Percentiles rank a stretch among this genome's conserved stretches.
phyloP scores from a whole-genome alignment of 2,797 vertebrate species.

The Sebastes vulpes region DNA sequence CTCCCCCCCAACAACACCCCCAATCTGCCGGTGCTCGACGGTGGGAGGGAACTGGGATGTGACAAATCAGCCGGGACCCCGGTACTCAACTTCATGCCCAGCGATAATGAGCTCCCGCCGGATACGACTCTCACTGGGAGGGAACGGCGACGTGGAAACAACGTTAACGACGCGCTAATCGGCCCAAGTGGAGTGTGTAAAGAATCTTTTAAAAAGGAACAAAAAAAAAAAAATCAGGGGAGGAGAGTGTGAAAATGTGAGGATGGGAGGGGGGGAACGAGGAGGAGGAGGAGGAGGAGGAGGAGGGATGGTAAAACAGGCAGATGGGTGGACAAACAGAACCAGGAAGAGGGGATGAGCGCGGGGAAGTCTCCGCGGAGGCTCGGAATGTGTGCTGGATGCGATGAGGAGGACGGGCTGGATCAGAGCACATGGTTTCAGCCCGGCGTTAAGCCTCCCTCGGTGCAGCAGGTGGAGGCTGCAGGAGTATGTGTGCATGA shows the following conservation, averaged over 20 bases:
- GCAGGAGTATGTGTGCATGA: background rate
- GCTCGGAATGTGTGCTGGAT: conserved; percentile 30
- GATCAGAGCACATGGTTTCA: conserved; percentile 50
- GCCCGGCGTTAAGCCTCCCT: conserved; percentile 38
- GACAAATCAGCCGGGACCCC: conserved; percentile 77
- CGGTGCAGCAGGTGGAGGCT: conserved; percentile 24
- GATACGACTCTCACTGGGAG: conserved; percentile 64
- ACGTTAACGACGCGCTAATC: conserved; percentile 55
- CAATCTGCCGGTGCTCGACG: conserved; percentile 58
- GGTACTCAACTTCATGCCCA: conserved; percentile 79
- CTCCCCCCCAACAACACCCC: conserved; percentile 24
- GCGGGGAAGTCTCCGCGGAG: conserved; percentile 17
- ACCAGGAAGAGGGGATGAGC: conserved; percentile 35
- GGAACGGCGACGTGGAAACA: conserved; percentile 26
- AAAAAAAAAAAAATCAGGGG: background rate
- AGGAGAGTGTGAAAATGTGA: conserved; percentile 15
- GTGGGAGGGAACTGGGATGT: conserved; percentile 61
- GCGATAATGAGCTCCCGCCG: conserved; percentile 87
- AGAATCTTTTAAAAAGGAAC: background rate
- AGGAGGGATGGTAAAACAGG: conserved; percentile 23
- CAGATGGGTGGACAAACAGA: conserved; percentile 59
- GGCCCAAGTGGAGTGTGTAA: conserved; percentile 23
- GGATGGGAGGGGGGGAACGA: background rate
- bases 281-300: background rate
- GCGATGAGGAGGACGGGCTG: conserved; percentile 20